These are phyloP conservation scores for Valencia hispanica DNA, from an alignment of 2,797 vertebrate genomes.

Conservation along the genomic window DNA sequence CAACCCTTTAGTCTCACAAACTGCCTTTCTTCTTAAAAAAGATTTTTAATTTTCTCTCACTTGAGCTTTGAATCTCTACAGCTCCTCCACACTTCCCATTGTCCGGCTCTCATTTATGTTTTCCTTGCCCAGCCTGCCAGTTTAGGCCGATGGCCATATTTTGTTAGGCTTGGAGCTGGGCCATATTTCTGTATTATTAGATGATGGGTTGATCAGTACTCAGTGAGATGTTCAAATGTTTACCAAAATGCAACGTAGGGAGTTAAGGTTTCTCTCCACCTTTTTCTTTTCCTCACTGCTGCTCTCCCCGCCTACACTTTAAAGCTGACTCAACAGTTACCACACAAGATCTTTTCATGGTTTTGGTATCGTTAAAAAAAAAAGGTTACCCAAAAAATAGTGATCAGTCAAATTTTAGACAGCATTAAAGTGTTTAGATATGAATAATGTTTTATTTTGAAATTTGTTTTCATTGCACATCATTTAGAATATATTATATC, in stretches of 20 bases:
- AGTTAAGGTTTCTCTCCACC: background rate
- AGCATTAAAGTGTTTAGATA: background rate
- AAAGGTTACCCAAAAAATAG: background rate
- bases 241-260: background rate
- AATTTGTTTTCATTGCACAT: slow-evolving; percentile 13
- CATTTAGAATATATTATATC: slow-evolving; percentile 20
- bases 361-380: background rate
- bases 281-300: background rate
- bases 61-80: background rate
- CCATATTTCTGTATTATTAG: no score
- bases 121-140: no score
- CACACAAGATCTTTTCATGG: background rate
- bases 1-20: no score
- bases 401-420: background rate
- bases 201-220: background rate
- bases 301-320: background rate
- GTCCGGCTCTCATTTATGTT: background rate
- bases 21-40: no score
- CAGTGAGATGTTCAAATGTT: no score
- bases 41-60: background rate
- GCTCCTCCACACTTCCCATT: background rate
- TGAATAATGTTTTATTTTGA: background rate
- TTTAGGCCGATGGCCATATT: no score
- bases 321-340: background rate
- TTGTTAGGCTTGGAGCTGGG: background rate